Percentiles rank a stretch among this genome's conserved stretches.
phyloP scores from a whole-genome alignment of 2,113 vertebrate species.

The Recurvirostra avosetta region DNA sequence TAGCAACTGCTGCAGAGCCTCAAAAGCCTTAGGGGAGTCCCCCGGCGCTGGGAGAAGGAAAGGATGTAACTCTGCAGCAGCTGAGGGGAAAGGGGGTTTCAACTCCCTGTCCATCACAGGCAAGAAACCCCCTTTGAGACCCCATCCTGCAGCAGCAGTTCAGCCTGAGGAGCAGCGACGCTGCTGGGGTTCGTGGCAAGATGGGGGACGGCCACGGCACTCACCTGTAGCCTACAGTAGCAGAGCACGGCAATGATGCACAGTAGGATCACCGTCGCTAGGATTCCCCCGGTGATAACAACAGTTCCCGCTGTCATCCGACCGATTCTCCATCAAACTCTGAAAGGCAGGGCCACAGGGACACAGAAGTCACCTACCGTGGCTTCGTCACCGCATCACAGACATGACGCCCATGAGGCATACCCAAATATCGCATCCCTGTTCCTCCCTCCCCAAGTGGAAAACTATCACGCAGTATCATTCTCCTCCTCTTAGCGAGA shows the following conservation, averaged over 20 bases:
- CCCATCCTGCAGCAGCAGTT: neutral
- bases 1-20: neutral
- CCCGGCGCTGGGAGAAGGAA: rapidly evolving
- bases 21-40: neutral
- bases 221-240: slow-evolving; percentile 98
- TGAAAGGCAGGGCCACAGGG: slow-evolving; percentile 48
- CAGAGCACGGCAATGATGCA: slow-evolving; percentile 98
- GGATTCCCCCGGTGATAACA: slow-evolving; percentile 99
- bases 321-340: slow-evolving; percentile 97
- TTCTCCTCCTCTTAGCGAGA: neutral
- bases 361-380: neutral
- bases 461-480: neutral
- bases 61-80: neutral
- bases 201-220: rapidly evolving
- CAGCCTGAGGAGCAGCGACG: rapidly evolving
- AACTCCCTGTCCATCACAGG: neutral
- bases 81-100: neutral
- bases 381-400: neutral
- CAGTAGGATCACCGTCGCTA: slow-evolving; percentile 97
- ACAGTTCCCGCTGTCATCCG: slow-evolving; percentile 99
- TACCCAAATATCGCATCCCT: neutral
- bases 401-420: rapidly evolving
- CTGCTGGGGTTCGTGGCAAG: neutral
- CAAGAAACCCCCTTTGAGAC: neutral
- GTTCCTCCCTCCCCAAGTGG: rapidly evolving